These are phyloP conservation scores for Alaudala cheleensis DNA, from an alignment of 2,113 vertebrate genomes.

Conservation along the genomic window DNA sequence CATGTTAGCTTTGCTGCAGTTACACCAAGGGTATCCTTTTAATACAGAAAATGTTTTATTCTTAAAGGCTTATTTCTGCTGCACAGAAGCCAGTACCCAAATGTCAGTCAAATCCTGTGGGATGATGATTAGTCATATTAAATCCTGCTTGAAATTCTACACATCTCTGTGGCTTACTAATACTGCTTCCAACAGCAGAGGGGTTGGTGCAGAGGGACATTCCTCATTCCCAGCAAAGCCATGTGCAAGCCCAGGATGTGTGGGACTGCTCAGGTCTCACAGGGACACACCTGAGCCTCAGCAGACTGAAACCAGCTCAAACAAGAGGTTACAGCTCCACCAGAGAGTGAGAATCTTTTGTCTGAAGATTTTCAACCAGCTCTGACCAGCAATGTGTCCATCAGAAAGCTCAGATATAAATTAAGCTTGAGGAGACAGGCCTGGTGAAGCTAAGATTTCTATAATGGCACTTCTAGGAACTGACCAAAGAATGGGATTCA, in stretches of 20 bases:
- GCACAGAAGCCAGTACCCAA: background rate
- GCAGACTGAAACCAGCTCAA: background rate
- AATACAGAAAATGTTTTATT: background rate
- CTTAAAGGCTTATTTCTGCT: background rate
- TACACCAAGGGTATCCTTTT: background rate
- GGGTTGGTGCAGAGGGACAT: background rate
- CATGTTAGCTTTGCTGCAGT: background rate
- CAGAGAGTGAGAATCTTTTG: rapidly evolving
- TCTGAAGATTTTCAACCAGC: background rate
- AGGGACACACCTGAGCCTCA: background rate
- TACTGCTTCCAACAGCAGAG: background rate
- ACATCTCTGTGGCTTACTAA: background rate
- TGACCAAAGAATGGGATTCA: background rate
- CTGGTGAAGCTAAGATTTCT: background rate
- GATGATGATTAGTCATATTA: background rate
- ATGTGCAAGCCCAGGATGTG: background rate
- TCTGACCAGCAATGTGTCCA: background rate
- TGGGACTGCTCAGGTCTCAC: background rate
- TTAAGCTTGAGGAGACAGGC: background rate
- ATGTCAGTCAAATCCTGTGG: background rate
- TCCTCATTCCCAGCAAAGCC: background rate
- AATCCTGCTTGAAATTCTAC: background rate
- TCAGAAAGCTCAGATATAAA: background rate
- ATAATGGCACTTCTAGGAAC: background rate
- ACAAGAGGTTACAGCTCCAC: background rate